A percentile compares a stretch with the other conserved stretches of the same genome.
Conservation (phyloP, 53 echinoderm and acorn worm genomes). For the Holothuria scabra region DNA sequence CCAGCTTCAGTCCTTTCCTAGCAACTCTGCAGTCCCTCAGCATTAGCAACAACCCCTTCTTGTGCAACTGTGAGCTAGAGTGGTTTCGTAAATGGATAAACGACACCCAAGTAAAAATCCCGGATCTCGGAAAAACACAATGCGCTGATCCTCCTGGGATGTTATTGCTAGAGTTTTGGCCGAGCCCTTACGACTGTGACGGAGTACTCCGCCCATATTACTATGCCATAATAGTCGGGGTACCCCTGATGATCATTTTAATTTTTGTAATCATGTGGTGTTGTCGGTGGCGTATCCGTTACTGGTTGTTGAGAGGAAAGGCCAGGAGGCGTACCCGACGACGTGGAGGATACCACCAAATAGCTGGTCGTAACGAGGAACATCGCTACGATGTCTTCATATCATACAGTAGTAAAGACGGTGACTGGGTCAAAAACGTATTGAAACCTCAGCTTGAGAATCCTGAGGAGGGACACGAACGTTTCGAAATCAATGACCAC, state of each 20-base stretch:
- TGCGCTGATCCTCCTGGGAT: slow-evolving; percentile 71
- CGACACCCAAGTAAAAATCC: slow-evolving; percentile 54
- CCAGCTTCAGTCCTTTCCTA: slow-evolving; percentile 67
- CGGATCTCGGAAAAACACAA: slow-evolving; percentile 48
- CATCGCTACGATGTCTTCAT: slow-evolving; percentile 83
- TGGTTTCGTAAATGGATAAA: slow-evolving; percentile 95
- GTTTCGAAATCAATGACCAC: slow-evolving; percentile 71
- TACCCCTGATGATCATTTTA: background rate
- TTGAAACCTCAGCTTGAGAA: slow-evolving; percentile 61
- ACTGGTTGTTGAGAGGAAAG: slow-evolving; percentile 29
- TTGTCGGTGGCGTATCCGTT: slow-evolving; percentile 30
- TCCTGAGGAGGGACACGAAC: slow-evolving; percentile 8
- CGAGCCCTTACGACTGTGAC: slow-evolving; percentile 53
- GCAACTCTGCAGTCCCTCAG: slow-evolving; percentile 56
- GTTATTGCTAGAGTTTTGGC: background rate
- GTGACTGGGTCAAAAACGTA: slow-evolving; percentile 68
- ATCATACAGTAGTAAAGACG: slow-evolving; percentile 71
- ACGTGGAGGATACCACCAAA: slow-evolving; percentile 15
- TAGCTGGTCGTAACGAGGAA: slow-evolving; percentile 52
- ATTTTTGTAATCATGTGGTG: slow-evolving; percentile 4
- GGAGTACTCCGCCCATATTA: slow-evolving; percentile 15
- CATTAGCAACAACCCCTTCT: slow-evolving; percentile 75
- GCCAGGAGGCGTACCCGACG: slow-evolving; percentile 8
- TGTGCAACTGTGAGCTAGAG: slow-evolving; percentile 81
- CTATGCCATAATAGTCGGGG: slow-evolving; percentile 4